Base-by-base conservation (phyloP, 1,140 invertebrate species). In the Heliconius hermathena region DNA sequence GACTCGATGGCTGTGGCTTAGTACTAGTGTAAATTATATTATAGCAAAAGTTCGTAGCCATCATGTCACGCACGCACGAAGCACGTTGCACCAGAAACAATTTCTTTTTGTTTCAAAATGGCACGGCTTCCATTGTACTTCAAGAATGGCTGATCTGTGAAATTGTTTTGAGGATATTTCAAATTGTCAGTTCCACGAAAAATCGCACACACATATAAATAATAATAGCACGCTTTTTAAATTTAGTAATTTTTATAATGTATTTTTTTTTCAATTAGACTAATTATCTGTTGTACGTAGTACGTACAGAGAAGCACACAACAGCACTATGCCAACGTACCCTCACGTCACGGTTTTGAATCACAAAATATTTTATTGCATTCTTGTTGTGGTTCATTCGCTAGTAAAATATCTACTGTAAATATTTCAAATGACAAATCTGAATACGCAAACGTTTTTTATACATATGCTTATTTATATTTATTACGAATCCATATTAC, bases 1-100 rank as follows among this genome's bases (percentile, higher is more conserved):
- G 88, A 87, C 90, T 84, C 89, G 87, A 87, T 91, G 90, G 89
- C 90, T 91, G 54, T 22, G 20, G 54, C 52, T 54, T 54, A n/a
- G 5, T 54, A 20, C 52, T 20, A 54, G n/a, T 57, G 54, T 57
- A 57, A 8, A 57, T 22, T n/a, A n/a, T n/a, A n/a, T 57, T 57
- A 8, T 20, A 36, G n/a, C 2, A 57, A 57, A 22, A 22, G 54
- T 57, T 22, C 18, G 75, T 76, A 86, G 85, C 85, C 88, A 88
- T 83, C 82, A 76, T 88, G 87, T 84, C 84, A 52, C 76, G 76
- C 9, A 81, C 70, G 72, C 80, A 81, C 76, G 54, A 77, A 76
- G 66, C 80, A 81, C 80, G 36, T 41, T 75, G 80, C 80, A 81
- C 80, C 38, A 57, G 72, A 71, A 81, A 29, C 54, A 52, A 71